These are phyloP conservation scores for Muntiacus muntjak DNA, from an alignment of 2,113 vertebrate genomes.

Conservation along the genomic window DNA sequence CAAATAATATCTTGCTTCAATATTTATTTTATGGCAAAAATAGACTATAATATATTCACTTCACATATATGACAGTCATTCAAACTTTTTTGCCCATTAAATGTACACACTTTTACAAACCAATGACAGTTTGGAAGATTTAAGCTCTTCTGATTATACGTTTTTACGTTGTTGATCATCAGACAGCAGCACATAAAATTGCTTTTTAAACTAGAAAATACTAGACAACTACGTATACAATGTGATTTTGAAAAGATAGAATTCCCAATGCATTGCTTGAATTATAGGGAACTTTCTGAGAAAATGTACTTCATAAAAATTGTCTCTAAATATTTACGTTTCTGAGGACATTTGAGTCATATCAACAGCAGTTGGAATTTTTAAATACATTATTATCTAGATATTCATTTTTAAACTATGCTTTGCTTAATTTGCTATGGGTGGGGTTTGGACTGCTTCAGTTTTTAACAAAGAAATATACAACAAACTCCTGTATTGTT, in stretches of 20 bases:
- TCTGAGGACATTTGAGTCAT: background rate
- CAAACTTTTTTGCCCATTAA: conserved; percentile 79
- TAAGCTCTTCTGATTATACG: conserved; percentile 78
- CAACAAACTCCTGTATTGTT: background rate
- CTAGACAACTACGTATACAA: conserved; percentile 58
- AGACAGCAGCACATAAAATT: conserved; percentile 68
- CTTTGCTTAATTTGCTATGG: conserved; percentile 40
- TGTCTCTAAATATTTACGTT: conserved; percentile 49
- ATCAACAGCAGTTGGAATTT: conserved; percentile 51
- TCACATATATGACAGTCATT: conserved; percentile 84
- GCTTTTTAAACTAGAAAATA: conserved; percentile 75
- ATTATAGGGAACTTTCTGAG: conserved; percentile 36
- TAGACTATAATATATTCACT: conserved; percentile 83
- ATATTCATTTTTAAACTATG: conserved; percentile 58
- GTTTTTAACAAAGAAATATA: conserved; percentile 29
- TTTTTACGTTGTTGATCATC: conserved; percentile 76
- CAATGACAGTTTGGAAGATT: conserved; percentile 77
- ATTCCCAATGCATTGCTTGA: conserved; percentile 57
- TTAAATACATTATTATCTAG: conserved; percentile 1
- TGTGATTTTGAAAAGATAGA: conserved; percentile 53
- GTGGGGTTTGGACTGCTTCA: background rate
- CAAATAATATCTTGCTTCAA: conserved; percentile 65
- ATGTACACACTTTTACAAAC: conserved; percentile 80
- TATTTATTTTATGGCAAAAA: conserved; percentile 86
- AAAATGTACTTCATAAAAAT: conserved; percentile 44